phyloP scores from a whole-genome alignment of 2,113 vertebrate species.

The Zosterops hypoxanthus region DNA sequence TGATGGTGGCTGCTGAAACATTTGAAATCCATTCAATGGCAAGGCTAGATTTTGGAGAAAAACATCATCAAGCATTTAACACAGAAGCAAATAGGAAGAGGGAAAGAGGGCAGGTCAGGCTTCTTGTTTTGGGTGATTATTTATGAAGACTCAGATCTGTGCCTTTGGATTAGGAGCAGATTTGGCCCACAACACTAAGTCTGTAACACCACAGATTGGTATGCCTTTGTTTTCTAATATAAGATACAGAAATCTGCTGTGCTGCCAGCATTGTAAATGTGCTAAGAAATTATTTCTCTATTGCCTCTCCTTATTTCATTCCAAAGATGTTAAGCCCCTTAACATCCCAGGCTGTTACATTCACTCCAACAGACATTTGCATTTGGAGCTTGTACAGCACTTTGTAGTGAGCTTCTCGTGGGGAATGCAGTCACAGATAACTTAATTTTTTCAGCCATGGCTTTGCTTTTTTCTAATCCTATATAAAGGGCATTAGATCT shows the following conservation, averaged over 20 bases:
- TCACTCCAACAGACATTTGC: background rate
- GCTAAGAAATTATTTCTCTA: background rate
- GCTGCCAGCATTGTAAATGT: background rate
- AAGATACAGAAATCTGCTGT: background rate
- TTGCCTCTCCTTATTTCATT: background rate
- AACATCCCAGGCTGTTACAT: background rate
- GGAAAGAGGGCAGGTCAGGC: background rate
- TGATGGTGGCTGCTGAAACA: background rate
- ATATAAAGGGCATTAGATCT: background rate
- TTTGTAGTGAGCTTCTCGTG: background rate
- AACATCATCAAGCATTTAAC: background rate
- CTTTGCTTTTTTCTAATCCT: constrained; percentile 40
- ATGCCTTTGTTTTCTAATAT: background rate
- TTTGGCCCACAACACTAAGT: background rate
- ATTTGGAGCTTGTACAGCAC: background rate
- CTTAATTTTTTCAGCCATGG: background rate
- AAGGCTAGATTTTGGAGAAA: background rate
- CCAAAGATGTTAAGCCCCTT: background rate
- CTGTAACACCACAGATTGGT: background rate
- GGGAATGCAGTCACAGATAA: background rate
- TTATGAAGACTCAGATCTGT: background rate
- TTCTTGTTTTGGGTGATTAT: background rate
- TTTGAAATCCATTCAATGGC: background rate
- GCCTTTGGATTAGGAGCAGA: background rate
- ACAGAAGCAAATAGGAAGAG: background rate